phyloP scores from a whole-genome alignment of 2,797 vertebrate genomes.

The Muraenolepis orangiensis region DNA sequence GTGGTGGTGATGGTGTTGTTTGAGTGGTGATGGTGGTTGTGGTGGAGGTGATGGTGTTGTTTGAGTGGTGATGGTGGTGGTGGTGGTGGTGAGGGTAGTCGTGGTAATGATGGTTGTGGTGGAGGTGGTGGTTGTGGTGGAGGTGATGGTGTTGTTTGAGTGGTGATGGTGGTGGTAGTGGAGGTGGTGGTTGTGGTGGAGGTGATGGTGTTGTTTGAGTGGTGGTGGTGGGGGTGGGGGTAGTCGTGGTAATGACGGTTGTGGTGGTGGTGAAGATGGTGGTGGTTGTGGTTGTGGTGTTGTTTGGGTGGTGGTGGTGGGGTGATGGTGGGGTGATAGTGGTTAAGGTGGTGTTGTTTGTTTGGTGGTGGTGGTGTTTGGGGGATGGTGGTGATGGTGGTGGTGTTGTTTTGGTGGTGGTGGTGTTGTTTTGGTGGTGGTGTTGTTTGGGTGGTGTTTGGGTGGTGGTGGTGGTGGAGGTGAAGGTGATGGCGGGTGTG shows the following conservation, averaged over 20 bases:
- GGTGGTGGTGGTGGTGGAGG: not conserved
- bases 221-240: conserved; percentile 27
- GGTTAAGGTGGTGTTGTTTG: conserved; percentile 17
- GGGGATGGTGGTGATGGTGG: too few species aligned
- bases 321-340: too few species aligned
- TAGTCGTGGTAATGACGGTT: too few species aligned
- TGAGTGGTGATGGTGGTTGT: conserved; percentile 29
- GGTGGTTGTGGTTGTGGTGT: conserved; percentile 20
- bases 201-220: conserved; percentile 20
- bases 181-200: too few species aligned
- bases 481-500: too few species aligned
- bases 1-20: conserved; percentile 14
- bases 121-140: too few species aligned
- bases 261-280: too few species aligned
- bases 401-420: too few species aligned
- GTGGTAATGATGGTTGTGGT: too few species aligned
- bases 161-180: conserved; percentile 31
- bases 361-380: too few species aligned
- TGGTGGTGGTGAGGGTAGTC: not conserved
- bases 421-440: conserved; percentile 3
- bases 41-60: too few species aligned
- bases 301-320: not conserved
- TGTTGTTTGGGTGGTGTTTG: conserved; percentile 20
- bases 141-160: conserved; percentile 16
- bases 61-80: too few species aligned